A percentile compares a stretch with the other conserved stretches of the same genome.
Conservation (phyloP, 1,140 invertebrate species). For the Scaptomyza montana region DNA sequence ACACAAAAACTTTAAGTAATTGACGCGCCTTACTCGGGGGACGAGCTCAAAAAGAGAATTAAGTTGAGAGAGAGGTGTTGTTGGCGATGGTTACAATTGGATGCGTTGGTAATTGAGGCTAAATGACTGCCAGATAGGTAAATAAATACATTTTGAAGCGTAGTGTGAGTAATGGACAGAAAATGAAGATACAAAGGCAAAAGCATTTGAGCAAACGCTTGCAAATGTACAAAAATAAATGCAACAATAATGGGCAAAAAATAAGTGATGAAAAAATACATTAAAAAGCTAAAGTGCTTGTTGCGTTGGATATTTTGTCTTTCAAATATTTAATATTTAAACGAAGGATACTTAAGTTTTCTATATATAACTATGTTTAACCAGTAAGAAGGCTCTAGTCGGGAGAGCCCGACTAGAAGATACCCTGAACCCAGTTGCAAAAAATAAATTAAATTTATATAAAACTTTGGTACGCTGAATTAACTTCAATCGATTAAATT, state of each 20-base stretch:
- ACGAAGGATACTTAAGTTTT: too few relatives aligned
- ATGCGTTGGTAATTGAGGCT: constrained; percentile 46
- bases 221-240: constrained; percentile 3
- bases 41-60: not conserved
- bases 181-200: constrained; percentile 25
- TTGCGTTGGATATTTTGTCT: not conserved
- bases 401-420: too few relatives aligned
- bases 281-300: not conserved
- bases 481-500: too few relatives aligned
- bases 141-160: constrained; percentile 30
- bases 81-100: constrained; percentile 43
- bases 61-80: not conserved
- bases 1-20: constrained; percentile 53
- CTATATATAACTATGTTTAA: too few relatives aligned
- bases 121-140: constrained; percentile 47
- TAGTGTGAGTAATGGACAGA: constrained; percentile 32
- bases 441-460: too few relatives aligned
- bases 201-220: not conserved
- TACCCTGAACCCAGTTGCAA: too few relatives aligned
- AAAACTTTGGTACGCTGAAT: too few relatives aligned
- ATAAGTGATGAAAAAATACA: not conserved
- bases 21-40: constrained; percentile 41
- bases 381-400: too few relatives aligned
- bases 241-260: constrained; percentile 1
- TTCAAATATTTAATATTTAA: not conserved